Conservation (phyloP, 2,113 vertebrate genomes). For the Aix galericulata region DNA sequence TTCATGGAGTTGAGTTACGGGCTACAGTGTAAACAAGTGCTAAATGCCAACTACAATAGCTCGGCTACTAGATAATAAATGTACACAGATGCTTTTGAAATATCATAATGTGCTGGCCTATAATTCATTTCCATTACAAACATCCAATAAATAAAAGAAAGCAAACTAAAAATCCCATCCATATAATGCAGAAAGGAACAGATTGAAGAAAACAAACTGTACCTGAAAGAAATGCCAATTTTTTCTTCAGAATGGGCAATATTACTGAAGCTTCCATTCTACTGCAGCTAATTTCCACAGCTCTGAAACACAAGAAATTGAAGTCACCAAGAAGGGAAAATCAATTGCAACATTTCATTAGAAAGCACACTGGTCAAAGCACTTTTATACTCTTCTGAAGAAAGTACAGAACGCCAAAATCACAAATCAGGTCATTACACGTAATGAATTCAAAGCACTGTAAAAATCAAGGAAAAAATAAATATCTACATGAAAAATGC, state of each 20-base stretch:
- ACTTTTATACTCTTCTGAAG: background rate
- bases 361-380: background rate
- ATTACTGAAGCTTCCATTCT: constrained; percentile 93
- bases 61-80: background rate
- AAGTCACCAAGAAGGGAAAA: constrained; percentile 10
- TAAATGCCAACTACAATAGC: background rate
- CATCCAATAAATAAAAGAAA: background rate
- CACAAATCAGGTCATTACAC: background rate
- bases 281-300: constrained; percentile 36
- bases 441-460: background rate
- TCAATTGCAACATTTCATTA: background rate
- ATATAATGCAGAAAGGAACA: background rate
- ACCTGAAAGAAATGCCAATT: constrained; percentile 97
- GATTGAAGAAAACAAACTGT: constrained; percentile 29
- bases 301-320: constrained; percentile 74
- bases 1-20: background rate
- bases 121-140: background rate
- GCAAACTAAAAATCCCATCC: background rate
- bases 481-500: background rate
- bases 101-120: background rate
- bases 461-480: background rate
- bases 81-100: background rate
- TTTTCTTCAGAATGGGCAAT: constrained; percentile 94
- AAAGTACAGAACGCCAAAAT: background rate
- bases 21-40: background rate